Base-by-base conservation (phyloP, 30 jellyfish, hydroid and myxozoan genomes). In the Mastigias papua region DNA sequence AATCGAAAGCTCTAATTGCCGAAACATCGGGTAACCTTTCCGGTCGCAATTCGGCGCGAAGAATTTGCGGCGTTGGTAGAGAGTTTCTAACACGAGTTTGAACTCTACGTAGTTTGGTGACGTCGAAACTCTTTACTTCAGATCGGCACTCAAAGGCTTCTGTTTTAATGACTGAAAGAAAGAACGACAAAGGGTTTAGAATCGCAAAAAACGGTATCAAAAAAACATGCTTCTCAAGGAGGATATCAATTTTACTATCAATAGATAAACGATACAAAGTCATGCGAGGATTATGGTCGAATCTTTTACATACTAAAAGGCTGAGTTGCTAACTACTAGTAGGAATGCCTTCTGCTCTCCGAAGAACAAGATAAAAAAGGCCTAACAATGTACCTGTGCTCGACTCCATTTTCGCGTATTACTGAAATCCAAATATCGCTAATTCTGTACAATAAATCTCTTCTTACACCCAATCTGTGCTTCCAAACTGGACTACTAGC, bases 11-110 rank as follows among this genome's bases (percentile, higher is more conserved):
- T 26, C 90, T 76, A 58, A 95, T 94, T 0, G 79, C 97, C 42
- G 99, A 95, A 30, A 90, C 93, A 68, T 90, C 99, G 49, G 99
- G 99, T 29, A 95, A 71, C 20, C 33, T 37, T 20, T 89, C 99
- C 48, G 99, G 99, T 29, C 99, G 91, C 82, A 87, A 16, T 82
- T 95, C 99, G 49, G 92, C 99, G 62, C 82, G 91, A 54, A 95
- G 63, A 0, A 86, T 90, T 70, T 84, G 97, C 27, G 98, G 92
- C 57, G 97, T 92, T 28, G 98, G 98, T 17, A 92, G 91, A 1
- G 87, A 32, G 89, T 80, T 81, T 61, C 82, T 92, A 37, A 85
- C 98, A 21, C 70, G 82, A 6, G 98, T 92, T 22, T 76, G 89
- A 62, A 86, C 96, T 26, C 77, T 77, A 54, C 89, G 88, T 61